Evolutionary conservation across 2,113 vertebrate species (phyloP).

Genomic region (Dascyllus trimaculatus): DNA sequence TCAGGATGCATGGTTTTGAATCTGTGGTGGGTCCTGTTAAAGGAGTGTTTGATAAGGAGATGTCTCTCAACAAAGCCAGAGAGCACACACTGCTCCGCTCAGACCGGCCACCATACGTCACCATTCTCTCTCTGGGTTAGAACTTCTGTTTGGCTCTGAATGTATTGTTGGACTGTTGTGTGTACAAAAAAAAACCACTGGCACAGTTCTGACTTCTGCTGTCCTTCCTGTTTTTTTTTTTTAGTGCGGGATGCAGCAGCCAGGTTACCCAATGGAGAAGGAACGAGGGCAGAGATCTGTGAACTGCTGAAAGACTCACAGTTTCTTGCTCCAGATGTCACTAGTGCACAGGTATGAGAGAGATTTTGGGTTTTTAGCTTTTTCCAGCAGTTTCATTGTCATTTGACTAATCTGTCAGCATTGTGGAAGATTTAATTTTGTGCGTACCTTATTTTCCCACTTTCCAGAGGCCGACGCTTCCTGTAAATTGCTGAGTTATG

Average conservation of each 20-base stretch:
- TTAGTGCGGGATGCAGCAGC: conserved; percentile 96
- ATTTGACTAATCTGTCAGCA: background rate
- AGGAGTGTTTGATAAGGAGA: conserved; percentile 98
- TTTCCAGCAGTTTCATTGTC: background rate
- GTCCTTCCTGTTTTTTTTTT: background rate
- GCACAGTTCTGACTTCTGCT: background rate
- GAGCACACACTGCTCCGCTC: conserved; percentile 97
- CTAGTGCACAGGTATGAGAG: conserved; percentile 91
- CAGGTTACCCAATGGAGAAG: conserved; percentile 96
- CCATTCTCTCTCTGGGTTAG: conserved; percentile 96
- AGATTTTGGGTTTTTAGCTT: background rate
- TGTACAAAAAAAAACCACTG: background rate
- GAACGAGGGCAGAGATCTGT: conserved; percentile 97
- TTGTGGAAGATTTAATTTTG: background rate
- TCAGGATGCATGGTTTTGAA: conserved; percentile 97
- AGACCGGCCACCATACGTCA: conserved; percentile 95
- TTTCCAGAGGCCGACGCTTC: background rate
- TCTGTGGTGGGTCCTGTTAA: conserved; percentile 98
- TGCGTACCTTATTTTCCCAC: background rate
- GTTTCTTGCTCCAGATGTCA: conserved; percentile 97
- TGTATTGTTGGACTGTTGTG: background rate
- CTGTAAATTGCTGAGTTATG: background rate
- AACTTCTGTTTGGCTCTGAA: background rate
- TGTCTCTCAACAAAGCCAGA: conserved; percentile 96
- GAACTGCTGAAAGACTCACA: conserved; percentile 98